A percentile compares a stretch with the other conserved stretches of the same genome.
Evolutionary conservation across 2,113 vertebrate species (phyloP).

Genomic region (Leptosomus discolor): DNA sequence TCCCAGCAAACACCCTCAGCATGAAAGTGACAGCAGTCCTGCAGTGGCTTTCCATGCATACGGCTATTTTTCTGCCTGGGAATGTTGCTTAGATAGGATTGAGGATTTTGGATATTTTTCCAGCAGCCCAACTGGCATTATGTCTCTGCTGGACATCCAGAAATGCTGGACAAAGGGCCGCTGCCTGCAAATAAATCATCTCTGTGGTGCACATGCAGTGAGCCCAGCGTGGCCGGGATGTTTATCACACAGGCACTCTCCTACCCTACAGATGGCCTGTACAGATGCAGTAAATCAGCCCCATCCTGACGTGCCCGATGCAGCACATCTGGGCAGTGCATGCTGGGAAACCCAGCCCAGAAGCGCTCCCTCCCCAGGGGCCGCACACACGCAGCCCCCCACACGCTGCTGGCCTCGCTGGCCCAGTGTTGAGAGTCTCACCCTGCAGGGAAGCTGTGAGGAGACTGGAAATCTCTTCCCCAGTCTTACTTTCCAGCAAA

Average conservation of each 20-base stretch:
- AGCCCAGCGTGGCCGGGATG: neutral
- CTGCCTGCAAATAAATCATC: constrained; percentile 3
- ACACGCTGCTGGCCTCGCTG: neutral
- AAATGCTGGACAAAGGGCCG: neutral
- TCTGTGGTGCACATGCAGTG: neutral
- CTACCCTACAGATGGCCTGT: constrained; percentile 34
- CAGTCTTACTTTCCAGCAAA: neutral
- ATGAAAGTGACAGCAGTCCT: neutral
- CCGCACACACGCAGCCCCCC: neutral
- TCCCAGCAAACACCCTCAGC: neutral
- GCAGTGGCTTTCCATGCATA: neutral
- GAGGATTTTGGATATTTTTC: neutral
- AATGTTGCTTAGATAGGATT: neutral
- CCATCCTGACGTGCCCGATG: neutral
- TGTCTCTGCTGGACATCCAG: neutral
- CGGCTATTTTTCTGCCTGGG: neutral
- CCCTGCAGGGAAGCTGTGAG: neutral
- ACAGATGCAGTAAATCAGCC: constrained; percentile 50
- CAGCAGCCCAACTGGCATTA: neutral
- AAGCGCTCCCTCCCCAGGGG: neutral
- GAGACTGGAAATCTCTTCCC: neutral
- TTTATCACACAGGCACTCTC: constrained; percentile 8
- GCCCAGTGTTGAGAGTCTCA: neutral
- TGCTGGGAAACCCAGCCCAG: constrained; percentile 10
- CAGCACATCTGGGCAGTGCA: constrained; percentile 48